Percentiles rank a stretch among this genome's conserved stretches.
phyloP scores from a whole-genome alignment of 2,797 vertebrate genomes.

The Monodelphis domestica region DNA sequence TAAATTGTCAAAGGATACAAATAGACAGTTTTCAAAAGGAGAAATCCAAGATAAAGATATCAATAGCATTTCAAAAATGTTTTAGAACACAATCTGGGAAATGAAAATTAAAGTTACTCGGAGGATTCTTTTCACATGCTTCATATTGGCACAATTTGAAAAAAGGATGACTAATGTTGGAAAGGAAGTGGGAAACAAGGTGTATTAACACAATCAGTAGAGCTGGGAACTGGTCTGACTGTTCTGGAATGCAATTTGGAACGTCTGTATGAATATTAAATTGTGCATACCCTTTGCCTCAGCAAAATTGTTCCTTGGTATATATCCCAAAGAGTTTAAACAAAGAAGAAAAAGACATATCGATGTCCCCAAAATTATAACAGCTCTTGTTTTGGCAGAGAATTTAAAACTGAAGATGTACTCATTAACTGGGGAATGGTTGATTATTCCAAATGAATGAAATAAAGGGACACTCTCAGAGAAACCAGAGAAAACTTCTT shows the following conservation, averaged over 20 bases:
- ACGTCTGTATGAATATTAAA: background rate
- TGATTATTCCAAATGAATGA: too few species aligned
- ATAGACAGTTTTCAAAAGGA: background rate
- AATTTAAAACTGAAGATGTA: background rate
- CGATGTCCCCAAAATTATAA: background rate
- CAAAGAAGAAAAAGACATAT: background rate
- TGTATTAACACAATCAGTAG: background rate
- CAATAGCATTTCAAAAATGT: background rate
- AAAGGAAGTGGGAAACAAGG: background rate
- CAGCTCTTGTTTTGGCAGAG: background rate
- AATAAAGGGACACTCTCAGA: background rate
- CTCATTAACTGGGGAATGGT: background rate
- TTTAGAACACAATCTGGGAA: background rate
- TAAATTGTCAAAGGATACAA: background rate
- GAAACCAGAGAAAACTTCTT: background rate
- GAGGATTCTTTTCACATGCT: background rate
- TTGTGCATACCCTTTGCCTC: background rate
- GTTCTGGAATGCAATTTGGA: background rate
- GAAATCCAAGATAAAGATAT: background rate
- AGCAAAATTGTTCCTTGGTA: background rate
- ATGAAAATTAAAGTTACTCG: background rate
- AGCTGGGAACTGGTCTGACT: background rate
- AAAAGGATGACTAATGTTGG: constrained; percentile 21
- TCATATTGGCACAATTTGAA: constrained; percentile 1
- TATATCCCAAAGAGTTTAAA: too few species aligned